phyloP scores from a whole-genome alignment of 2,113 vertebrate genomes.

The Redunca redunca region DNA sequence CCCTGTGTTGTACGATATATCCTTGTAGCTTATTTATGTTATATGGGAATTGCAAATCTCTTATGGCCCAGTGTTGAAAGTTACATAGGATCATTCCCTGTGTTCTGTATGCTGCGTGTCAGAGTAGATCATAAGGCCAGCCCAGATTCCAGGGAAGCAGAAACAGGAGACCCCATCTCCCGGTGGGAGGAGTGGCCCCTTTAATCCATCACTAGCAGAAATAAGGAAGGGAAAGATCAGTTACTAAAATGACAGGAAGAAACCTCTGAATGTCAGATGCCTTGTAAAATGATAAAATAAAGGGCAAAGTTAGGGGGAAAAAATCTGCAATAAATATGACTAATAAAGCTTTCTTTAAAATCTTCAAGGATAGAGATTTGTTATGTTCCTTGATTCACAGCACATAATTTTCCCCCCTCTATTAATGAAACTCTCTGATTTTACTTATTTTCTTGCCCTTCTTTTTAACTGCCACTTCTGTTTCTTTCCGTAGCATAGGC shows the following conservation, averaged over 20 bases:
- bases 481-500: background rate
- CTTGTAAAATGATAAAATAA: background rate
- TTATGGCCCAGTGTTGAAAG: background rate
- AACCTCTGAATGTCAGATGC: background rate
- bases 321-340: background rate
- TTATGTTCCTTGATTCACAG: background rate
- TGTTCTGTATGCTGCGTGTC: background rate
- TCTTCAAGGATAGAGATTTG: background rate
- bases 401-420: background rate
- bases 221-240: background rate
- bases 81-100: background rate
- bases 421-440: background rate
- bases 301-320: background rate
- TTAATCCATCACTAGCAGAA: background rate
- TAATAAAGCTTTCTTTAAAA: background rate
- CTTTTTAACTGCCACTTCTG: background rate
- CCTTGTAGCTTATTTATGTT: background rate
- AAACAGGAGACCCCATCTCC: background rate
- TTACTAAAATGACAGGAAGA: background rate
- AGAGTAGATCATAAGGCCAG: background rate
- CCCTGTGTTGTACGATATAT: background rate
- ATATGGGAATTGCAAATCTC: background rate
- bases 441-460: background rate
- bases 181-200: background rate
- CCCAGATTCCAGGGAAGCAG: background rate